These are phyloP conservation scores for Phacellophora camtschatica DNA, from an alignment of 30 jellyfish, hydroid and myxozoan species.

Conservation along the genomic window DNA sequence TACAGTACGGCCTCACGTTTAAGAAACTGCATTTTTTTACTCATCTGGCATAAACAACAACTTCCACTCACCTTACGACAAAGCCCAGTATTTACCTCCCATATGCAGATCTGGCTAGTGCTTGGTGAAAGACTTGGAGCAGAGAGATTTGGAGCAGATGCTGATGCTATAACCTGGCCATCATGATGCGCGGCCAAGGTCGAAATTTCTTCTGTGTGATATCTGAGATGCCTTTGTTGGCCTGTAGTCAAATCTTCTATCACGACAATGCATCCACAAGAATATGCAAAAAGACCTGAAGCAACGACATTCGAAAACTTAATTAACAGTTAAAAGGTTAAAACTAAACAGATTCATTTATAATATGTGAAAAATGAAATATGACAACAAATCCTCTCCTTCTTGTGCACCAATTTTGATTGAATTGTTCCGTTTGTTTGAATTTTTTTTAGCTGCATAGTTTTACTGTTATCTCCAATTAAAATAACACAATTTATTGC, in stretches of 20 bases:
- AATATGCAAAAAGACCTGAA: constrained; percentile 80
- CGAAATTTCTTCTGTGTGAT: constrained; percentile 84
- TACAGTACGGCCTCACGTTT: not conserved
- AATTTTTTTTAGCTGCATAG: no score
- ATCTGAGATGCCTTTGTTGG: constrained; percentile 46
- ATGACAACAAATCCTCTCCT: no score
- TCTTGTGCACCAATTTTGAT: no score
- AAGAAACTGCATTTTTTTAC: not conserved
- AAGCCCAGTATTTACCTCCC: constrained; percentile 74
- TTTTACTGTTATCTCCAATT: no score
- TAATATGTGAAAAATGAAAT: no score
- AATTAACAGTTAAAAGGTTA: no score
- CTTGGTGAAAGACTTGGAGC: constrained; percentile 40
- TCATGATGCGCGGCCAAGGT: constrained; percentile 84
- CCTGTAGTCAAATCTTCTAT: constrained; percentile 75
- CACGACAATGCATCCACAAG: constrained; percentile 76
- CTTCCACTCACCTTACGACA: constrained; percentile 58
- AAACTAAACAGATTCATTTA: no score
- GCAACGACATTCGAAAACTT: no score
- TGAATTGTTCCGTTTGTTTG: no score
- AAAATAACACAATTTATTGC: no score
- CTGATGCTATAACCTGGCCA: constrained; percentile 89
- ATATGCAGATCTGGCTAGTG: constrained; percentile 64
- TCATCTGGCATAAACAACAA: not conserved
- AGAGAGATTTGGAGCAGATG: constrained; percentile 65